Evolutionary conservation across 2,113 vertebrate species (phyloP).

Genomic region (Bujurquina vittata): DNA sequence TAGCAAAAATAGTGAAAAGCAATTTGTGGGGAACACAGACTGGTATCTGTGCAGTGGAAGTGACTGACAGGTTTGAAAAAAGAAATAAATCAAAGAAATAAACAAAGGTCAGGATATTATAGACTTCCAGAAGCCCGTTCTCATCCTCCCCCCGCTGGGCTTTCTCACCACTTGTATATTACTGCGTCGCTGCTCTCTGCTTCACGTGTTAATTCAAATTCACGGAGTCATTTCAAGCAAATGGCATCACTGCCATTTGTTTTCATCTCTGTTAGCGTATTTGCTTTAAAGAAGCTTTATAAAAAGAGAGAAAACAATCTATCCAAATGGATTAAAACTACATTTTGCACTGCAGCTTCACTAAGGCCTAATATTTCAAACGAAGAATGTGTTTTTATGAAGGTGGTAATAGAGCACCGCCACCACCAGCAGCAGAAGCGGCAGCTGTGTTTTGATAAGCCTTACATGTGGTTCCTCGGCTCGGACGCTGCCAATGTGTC

Average conservation of each 20-base stretch:
- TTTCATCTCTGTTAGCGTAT: not conserved
- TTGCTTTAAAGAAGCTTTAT: not conserved
- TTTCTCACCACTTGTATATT: conserved; percentile 31
- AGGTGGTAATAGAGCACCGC: conserved; percentile 13
- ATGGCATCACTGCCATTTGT: not conserved
- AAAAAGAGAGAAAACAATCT: rapidly evolving
- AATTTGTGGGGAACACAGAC: conserved; percentile 45
- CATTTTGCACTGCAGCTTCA: not conserved
- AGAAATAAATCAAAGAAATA: not conserved
- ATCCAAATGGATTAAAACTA: not conserved
- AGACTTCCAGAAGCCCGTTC: conserved; percentile 28
- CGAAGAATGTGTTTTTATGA: conserved; percentile 7
- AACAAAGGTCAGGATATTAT: conserved; percentile 58
- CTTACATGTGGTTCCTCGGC: conserved; percentile 24
- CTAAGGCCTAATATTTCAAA: conserved; percentile 5
- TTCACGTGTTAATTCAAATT: not conserved
- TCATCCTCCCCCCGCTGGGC: conserved; percentile 13
- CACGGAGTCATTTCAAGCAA: not conserved
- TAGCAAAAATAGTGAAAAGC: conserved; percentile 30
- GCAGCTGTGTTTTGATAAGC: conserved; percentile 63
- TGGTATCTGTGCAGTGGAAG: conserved; percentile 36
- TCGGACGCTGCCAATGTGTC: conserved; percentile 13
- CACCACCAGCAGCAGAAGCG: not conserved
- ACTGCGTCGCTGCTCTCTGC: conserved; percentile 19
- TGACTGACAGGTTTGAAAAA: conserved; percentile 62